Percentiles rank a stretch among this genome's conserved stretches.
These are phyloP conservation scores for Oncorhynchus tshawytscha DNA, from an alignment of 2,113 vertebrate genomes.

Conservation along the genomic window DNA sequence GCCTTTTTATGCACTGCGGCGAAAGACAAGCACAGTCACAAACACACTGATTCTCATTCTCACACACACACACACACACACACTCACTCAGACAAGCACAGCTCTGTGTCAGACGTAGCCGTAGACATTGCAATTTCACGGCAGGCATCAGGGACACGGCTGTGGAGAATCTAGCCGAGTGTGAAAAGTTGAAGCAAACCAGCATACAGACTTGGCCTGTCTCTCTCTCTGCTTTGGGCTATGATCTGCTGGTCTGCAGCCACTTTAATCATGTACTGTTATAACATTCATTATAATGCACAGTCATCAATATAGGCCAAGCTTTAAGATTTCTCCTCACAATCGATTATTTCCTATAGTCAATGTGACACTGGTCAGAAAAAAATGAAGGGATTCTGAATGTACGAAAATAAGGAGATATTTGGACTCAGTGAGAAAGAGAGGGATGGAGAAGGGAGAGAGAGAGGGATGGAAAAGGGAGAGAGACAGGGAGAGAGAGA, in stretches of 20 bases:
- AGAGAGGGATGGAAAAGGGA: no score
- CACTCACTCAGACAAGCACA: slow-evolving; percentile 28
- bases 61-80: not conserved
- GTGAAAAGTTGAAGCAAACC: slow-evolving; percentile 44
- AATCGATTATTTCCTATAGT: no score
- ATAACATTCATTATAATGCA: not conserved
- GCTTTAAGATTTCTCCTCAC: no score
- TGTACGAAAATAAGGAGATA: not conserved
- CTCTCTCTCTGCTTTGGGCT: not conserved
- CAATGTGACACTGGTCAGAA: no score
- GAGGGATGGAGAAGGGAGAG: no score
- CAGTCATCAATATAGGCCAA: not conserved
- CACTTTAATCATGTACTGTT: not conserved
- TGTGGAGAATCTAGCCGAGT: slow-evolving; percentile 62
- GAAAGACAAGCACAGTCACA: slow-evolving; percentile 16
- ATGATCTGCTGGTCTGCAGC: no score
- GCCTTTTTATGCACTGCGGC: not conserved
- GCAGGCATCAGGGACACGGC: slow-evolving; percentile 31
- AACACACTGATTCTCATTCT: not conserved
- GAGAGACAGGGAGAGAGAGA: no score
- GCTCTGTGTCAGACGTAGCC: slow-evolving; percentile 35
- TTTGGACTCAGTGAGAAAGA: not conserved
- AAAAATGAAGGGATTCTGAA: no score
- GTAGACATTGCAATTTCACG: slow-evolving; percentile 42
- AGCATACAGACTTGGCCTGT: not conserved